A percentile compares a stretch with the other conserved stretches of the same genome.
Evolutionary conservation across 2,113 vertebrate species (phyloP).

Genomic region (Siniperca chuatsi): DNA sequence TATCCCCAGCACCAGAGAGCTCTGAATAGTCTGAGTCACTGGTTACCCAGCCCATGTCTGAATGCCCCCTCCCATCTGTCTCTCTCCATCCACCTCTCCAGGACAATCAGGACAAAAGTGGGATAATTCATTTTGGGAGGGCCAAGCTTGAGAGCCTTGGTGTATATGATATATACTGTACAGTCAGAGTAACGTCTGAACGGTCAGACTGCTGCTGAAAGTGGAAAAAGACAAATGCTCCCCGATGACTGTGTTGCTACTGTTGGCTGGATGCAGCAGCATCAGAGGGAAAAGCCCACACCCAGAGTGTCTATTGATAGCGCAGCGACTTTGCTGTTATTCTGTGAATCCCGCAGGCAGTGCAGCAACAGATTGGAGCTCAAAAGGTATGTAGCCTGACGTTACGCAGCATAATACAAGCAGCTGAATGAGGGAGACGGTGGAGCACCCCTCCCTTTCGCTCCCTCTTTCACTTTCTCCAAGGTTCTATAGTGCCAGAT

Average conservation of each 20-base stretch:
- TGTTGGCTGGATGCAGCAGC: constrained; percentile 52
- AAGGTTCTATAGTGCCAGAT: constrained; percentile 21
- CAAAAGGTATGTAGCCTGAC: constrained; percentile 36
- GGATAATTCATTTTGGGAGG: constrained; percentile 52
- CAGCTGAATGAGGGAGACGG: constrained; percentile 29
- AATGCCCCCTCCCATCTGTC: constrained; percentile 37
- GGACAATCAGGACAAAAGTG: constrained; percentile 50
- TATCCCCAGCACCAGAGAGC: constrained; percentile 17
- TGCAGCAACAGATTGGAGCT: constrained; percentile 62
- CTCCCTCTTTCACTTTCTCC: constrained; percentile 30
- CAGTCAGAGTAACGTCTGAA: constrained; percentile 41
- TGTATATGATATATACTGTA: constrained; percentile 19
- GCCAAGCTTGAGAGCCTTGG: constrained; percentile 23
- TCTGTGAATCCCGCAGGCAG: constrained; percentile 45
- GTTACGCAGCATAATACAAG: constrained; percentile 46
- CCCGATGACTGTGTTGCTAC: constrained; percentile 42
- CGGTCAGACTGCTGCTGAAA: constrained; percentile 45
- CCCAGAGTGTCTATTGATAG: constrained; percentile 67
- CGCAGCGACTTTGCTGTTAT: constrained; percentile 59
- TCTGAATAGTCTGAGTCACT: constrained; percentile 44
- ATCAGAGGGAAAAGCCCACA: constrained; percentile 57
- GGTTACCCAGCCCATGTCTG: constrained; percentile 28
- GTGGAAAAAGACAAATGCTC: constrained; percentile 50
- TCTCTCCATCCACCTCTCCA: constrained; percentile 36
- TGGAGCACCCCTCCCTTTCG: constrained; percentile 20